Conservation (phyloP, 2,113 vertebrate species). For the Cephalopholis sonnerati region DNA sequence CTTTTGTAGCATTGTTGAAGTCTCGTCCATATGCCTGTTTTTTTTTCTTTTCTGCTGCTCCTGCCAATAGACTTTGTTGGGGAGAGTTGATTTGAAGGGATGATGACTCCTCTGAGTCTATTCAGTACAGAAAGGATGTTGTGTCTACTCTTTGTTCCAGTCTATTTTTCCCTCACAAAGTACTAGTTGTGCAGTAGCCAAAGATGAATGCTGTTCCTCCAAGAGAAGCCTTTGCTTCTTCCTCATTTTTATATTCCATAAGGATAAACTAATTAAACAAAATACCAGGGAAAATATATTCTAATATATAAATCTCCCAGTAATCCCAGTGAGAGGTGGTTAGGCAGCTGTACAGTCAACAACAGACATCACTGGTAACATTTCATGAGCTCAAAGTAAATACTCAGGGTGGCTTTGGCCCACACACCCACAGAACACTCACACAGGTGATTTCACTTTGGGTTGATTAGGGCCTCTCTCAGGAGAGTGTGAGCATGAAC, state of each 20-base stretch:
- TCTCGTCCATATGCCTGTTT: neutral
- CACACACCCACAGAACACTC: neutral
- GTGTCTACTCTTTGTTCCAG: conserved; percentile 60
- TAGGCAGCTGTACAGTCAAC: neutral
- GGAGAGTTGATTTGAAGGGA: conserved; percentile 43
- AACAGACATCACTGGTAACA: neutral
- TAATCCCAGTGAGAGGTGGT: neutral
- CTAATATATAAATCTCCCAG: neutral
- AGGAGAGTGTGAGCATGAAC: no score
- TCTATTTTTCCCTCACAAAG: conserved; percentile 21
- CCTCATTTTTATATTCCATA: neutral
- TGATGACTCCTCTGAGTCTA: conserved; percentile 66
- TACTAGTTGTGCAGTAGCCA: no score
- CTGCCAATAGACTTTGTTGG: conserved; percentile 34
- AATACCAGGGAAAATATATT: neutral
- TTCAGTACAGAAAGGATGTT: conserved; percentile 66
- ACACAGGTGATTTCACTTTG: conserved; percentile 8
- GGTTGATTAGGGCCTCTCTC: neutral
- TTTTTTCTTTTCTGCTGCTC: conserved; percentile 10
- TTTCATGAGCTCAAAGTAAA: neutral
- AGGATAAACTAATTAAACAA: neutral
- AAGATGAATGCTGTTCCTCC: conserved; percentile 9
- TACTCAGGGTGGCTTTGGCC: neutral
- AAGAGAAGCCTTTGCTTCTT: neutral
- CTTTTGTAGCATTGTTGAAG: conserved; percentile 29